Percentiles rank a stretch among this genome's conserved stretches.
phyloP scores from a whole-genome alignment of 2,113 vertebrate species.

The Nerophis lumbriciformis region DNA sequence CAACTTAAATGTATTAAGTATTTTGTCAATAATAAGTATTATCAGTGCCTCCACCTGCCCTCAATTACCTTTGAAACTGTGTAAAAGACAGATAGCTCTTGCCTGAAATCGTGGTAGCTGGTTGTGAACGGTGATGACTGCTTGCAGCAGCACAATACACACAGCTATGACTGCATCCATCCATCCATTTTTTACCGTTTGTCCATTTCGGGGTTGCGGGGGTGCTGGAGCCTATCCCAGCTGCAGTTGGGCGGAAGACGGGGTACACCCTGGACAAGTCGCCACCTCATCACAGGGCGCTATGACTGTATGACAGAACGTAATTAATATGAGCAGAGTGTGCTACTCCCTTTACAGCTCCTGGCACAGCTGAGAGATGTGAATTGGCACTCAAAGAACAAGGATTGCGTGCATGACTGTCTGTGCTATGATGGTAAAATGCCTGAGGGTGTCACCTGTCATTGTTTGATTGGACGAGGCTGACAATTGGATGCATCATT shows the following conservation, averaged over 20 bases:
- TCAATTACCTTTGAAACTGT: conserved; percentile 2
- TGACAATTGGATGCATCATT: not conserved
- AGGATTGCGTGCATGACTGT: not conserved
- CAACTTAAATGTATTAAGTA: not conserved
- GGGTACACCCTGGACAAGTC: no score
- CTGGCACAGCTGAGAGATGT: not conserved
- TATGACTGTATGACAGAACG: not conserved
- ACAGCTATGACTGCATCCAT: not conserved
- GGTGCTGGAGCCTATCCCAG: no score
- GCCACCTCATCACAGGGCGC: not conserved
- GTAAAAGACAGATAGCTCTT: not conserved
- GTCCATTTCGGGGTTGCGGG: no score
- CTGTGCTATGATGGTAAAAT: conserved; percentile 26
- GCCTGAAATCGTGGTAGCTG: not conserved
- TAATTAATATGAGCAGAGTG: conserved; percentile 5
- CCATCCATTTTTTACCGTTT: no score
- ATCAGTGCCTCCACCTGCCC: not conserved
- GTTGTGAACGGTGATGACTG: not conserved
- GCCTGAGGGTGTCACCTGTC: not conserved
- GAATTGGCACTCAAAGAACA: conserved; percentile 5
- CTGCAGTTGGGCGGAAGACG: no score
- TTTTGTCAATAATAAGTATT: conserved; percentile 12
- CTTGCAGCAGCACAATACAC: not conserved
- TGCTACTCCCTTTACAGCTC: conserved; percentile 2
- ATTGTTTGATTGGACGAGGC: not conserved